Evolutionary conservation across 64 coral and sea anemone genomes (phyloP), one percentile per base, ranked within the genome.

Genomic region (Stylophora pistillata): DNA sequence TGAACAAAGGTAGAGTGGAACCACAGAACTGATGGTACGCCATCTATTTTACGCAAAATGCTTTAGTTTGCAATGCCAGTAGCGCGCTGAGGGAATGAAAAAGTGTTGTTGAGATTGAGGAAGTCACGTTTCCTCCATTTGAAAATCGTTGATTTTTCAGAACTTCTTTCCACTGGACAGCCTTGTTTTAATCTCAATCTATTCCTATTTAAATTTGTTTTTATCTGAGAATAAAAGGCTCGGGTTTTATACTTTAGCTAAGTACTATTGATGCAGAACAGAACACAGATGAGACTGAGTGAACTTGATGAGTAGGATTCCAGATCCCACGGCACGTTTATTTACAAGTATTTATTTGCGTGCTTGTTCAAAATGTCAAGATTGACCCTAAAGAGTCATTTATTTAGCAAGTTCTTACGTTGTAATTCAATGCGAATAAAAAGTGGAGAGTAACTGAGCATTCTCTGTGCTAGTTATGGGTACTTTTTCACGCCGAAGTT

Each of bases 281-380:
- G 0, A 21, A 68, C 7, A 25, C 64, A 68, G 26, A 68, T 60
- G 13, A 68, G 4, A n/a, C n/a, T n/a, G n/a, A 68, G 3, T n/a
- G 12, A 68, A 10, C 23, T 68, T 68, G 23, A 68, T 68, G 21
- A 68, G 26, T 21, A n/a, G 26, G 23, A n/a, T 68, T 1, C n/a
- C 26, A 26, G 64, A 68, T 76, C 7, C 37, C 37, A 47, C 37
- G 73, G 20, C 17, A 52, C 41, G 32, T 76, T 74, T 76, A 53
- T 76, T 76, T 76, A 76, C 73, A 76, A 76, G 16, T 76, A 76
- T 76, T 76, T 76, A 76, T 76, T 64, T 74, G 15, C 32, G 33
- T 74, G 11, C 33, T 31, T 23, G 32, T 13, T 73, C 71, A 53
- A 5, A 68, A n/a, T 68, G 23, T 68, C 64, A 10, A 25, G 64